Conservation (phyloP, 1,140 invertebrate species). For the Harpegnathos saltator region DNA sequence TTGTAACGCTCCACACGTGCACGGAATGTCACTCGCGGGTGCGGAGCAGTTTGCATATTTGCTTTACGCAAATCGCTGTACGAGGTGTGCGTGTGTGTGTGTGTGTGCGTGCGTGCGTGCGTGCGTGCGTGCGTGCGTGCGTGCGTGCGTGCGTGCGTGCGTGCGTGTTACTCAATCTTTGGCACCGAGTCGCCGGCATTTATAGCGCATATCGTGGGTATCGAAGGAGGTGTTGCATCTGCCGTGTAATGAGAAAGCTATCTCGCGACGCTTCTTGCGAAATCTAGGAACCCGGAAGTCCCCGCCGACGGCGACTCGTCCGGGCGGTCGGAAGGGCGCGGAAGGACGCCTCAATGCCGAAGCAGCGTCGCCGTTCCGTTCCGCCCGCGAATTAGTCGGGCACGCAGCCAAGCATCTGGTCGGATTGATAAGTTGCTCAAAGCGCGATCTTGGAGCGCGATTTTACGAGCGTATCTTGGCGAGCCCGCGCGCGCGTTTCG, state of each 20-base stretch:
- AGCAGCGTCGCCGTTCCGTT: neutral
- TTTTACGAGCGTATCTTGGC: slow-evolving; percentile 30
- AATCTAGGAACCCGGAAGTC: too few relatives aligned
- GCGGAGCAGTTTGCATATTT: neutral
- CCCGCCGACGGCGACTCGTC: too few relatives aligned
- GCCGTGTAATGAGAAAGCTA: too few relatives aligned
- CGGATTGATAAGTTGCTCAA: neutral
- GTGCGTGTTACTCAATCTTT: slow-evolving; percentile 1
- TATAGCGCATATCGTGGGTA: too few relatives aligned
- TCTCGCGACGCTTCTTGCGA: too few relatives aligned
- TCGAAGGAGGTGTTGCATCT: too few relatives aligned
- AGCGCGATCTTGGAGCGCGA: neutral
- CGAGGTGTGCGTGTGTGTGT: too few relatives aligned
- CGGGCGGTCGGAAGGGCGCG: too few relatives aligned
- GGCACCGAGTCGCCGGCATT: neutral
- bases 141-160: too few relatives aligned
- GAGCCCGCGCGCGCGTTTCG: neutral
- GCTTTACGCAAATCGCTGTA: too few relatives aligned
- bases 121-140: too few relatives aligned
- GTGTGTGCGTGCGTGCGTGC: neutral
- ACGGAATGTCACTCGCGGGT: slow-evolving; percentile 9
- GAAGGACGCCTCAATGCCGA: neutral
- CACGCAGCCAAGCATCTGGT: neutral
- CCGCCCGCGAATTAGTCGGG: neutral
- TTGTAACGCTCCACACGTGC: neutral